Conservation (phyloP, 1,140 invertebrate genomes). For the Holotrichia oblita region DNA sequence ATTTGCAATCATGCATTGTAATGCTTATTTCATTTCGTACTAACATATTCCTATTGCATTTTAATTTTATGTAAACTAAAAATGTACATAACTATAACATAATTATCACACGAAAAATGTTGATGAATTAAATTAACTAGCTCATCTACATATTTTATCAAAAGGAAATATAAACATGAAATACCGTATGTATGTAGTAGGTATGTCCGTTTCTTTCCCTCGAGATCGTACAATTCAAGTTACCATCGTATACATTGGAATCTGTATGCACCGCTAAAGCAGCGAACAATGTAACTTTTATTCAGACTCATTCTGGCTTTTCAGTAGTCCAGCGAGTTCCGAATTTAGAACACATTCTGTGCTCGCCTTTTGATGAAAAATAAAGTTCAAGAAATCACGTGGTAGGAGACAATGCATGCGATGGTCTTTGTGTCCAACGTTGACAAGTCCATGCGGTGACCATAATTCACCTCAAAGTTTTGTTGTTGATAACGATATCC, state of each 20-base stretch:
- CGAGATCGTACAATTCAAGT: too few relatives aligned
- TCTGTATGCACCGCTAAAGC: neutral
- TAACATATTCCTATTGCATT: too few relatives aligned
- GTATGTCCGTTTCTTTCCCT: too few relatives aligned
- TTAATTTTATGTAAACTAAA: too few relatives aligned
- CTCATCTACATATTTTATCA: too few relatives aligned
- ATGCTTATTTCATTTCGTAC: too few relatives aligned
- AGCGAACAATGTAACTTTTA: neutral
- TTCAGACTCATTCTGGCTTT: neutral
- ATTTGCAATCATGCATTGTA: too few relatives aligned
- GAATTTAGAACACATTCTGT: neutral
- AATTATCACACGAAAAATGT: too few relatives aligned
- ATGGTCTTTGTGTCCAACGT: neutral
- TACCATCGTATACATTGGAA: neutral
- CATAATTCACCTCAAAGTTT: constrained; percentile 7
- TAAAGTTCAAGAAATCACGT: neutral
- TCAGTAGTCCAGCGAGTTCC: neutral
- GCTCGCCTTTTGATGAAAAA: neutral
- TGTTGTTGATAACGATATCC: neutral
- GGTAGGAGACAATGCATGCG: neutral
- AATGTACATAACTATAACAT: too few relatives aligned
- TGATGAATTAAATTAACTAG: too few relatives aligned
- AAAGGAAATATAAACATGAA: too few relatives aligned
- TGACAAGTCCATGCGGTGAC: neutral
- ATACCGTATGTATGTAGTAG: too few relatives aligned